phyloP scores from a whole-genome alignment of 2,113 vertebrate genomes.

The Odontesthes bonariensis region DNA sequence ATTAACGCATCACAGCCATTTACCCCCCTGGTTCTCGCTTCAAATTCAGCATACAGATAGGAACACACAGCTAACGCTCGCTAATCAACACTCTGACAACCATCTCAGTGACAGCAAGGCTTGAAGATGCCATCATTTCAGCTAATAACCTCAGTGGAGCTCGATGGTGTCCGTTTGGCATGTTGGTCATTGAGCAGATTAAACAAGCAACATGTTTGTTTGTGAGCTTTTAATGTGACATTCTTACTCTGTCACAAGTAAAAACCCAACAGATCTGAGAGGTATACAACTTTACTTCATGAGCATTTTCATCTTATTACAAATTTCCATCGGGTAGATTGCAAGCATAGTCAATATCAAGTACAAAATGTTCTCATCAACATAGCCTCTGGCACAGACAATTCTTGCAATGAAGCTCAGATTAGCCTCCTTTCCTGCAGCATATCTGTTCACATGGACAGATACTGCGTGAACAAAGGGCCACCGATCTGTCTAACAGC shows the following conservation, averaged over 20 bases:
- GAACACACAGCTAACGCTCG: not conserved
- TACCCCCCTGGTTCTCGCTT: slow-evolving; percentile 9
- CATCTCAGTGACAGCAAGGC: not conserved
- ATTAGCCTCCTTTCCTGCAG: not conserved
- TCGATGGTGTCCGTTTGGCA: not conserved
- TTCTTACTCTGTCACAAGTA: too few relatives aligned
- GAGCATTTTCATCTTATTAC: too few relatives aligned
- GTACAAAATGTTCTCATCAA: too few relatives aligned
- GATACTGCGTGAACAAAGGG: too few relatives aligned
- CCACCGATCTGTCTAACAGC: too few relatives aligned
- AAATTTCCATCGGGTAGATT: too few relatives aligned
- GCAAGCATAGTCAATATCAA: too few relatives aligned
- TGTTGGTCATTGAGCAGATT: not conserved
- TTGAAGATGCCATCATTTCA: not conserved
- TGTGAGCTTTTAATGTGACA: too few relatives aligned
- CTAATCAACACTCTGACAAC: not conserved
- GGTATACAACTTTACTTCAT: too few relatives aligned
- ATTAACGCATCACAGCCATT: not conserved
- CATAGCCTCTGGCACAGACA: too few relatives aligned
- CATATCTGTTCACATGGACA: too few relatives aligned
- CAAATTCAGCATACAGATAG: not conserved
- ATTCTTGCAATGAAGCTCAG: slow-evolving; percentile 7
- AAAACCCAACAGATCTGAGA: too few relatives aligned
- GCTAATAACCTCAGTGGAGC: not conserved
- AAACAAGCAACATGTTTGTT: slow-evolving; percentile 2